Percentiles rank a stretch among this genome's conserved stretches.
Evolutionary conservation across 2,888 invertebrate species (phyloP).

Genomic region (Acanthosepion pharaonis): DNA sequence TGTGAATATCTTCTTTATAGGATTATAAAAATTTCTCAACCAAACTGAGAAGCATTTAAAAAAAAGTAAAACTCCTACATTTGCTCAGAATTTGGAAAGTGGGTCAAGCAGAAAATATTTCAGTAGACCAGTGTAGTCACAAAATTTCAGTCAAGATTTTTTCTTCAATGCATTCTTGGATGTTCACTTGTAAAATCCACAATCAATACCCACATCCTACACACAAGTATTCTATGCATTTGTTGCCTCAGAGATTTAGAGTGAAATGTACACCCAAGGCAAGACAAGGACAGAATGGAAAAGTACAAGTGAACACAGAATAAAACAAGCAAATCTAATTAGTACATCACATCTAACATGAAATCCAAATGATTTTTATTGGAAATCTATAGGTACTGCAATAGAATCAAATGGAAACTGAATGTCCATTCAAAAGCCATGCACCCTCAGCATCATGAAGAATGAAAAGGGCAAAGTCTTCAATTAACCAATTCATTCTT

Average conservation of each 20-base stretch:
- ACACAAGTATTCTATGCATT: neutral
- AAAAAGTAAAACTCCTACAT: too few relatives aligned
- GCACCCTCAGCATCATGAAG: neutral
- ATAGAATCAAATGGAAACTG: neutral
- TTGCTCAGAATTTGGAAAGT: too few relatives aligned
- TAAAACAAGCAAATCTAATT: constrained; percentile 11
- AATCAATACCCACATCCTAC: neutral
- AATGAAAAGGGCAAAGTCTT: neutral
- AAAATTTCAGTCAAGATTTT: neutral
- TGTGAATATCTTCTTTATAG: too few relatives aligned
- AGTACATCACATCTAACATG: neutral
- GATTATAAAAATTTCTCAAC: too few relatives aligned
- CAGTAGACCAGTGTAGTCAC: neutral
- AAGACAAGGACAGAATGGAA: neutral
- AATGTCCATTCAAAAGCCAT: neutral
- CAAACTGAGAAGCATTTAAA: too few relatives aligned
- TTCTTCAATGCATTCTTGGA: neutral
- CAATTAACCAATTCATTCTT: neutral
- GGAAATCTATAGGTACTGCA: neutral
- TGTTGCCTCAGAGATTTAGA: neutral
- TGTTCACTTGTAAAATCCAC: neutral
- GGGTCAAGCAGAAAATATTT: too few relatives aligned
- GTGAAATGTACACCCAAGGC: neutral
- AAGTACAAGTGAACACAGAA: neutral
- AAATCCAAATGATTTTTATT: constrained; percentile 7